phyloP scores from a whole-genome alignment of 1,140 invertebrate genomes.

The Luehdorfia chinensis region DNA sequence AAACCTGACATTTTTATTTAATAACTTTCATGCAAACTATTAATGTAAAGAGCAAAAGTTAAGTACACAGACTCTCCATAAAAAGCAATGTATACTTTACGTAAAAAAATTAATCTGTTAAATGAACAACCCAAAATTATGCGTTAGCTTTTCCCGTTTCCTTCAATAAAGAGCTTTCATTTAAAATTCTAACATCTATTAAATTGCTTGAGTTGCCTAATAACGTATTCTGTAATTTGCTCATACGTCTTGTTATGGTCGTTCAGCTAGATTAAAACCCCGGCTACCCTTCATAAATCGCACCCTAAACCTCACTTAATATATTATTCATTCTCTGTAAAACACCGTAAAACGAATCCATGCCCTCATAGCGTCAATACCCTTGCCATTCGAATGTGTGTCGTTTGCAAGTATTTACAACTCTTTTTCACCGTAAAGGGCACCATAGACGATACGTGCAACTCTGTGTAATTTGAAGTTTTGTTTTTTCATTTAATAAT shows the following conservation, averaged over 20 bases:
- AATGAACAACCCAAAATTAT: not conserved
- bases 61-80: too few relatives aligned
- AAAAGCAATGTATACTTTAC: not conserved
- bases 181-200: conserved; percentile 57
- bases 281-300: conserved; percentile 68
- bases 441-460: too few relatives aligned
- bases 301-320: conserved; percentile 51
- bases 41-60: too few relatives aligned
- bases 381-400: not conserved
- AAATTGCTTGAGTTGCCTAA: conserved; percentile 54
- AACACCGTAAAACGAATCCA: conserved; percentile 54
- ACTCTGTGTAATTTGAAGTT: too few relatives aligned
- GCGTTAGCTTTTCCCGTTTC: not conserved
- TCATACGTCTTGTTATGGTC: conserved; percentile 71
- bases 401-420: conserved; percentile 36
- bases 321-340: conserved; percentile 57
- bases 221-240: conserved; percentile 70
- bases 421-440: too few relatives aligned
- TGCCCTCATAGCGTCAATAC: conserved; percentile 48
- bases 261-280: conserved; percentile 68
- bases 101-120: not conserved
- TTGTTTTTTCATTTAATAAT: too few relatives aligned
- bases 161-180: conserved; percentile 16
- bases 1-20: too few relatives aligned
- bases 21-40: too few relatives aligned